These are phyloP conservation scores for Strigamia crassipes DNA, from an alignment of 2,888 invertebrate species.

Conservation along the genomic window DNA sequence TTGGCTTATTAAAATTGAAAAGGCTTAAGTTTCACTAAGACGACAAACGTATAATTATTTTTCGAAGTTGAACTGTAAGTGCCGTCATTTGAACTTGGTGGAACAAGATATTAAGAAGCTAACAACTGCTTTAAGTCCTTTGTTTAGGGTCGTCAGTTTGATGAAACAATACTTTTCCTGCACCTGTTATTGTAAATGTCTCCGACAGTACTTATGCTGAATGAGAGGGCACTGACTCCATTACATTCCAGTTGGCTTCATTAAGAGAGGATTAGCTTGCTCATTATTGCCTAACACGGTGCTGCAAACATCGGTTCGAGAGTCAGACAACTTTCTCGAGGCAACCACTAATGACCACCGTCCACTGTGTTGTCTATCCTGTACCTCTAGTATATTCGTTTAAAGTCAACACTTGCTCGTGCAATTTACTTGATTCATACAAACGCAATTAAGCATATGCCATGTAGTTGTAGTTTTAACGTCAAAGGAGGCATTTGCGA, in stretches of 20 bases:
- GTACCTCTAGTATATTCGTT: neutral
- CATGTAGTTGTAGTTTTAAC: no score
- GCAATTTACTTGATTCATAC: neutral
- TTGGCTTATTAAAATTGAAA: neutral
- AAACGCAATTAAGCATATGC: neutral
- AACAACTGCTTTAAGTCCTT: neutral
- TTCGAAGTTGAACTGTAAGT: neutral
- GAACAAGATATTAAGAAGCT: conserved; percentile 15
- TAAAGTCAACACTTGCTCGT: conserved; percentile 4
- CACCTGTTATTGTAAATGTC: conserved; percentile 16
- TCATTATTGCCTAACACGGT: conserved; percentile 5
- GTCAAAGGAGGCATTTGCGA: no score
- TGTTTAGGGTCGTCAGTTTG: neutral
- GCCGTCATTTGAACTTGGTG: neutral
- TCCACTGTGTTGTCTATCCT: neutral
- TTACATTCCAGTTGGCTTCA: conserved; percentile 34
- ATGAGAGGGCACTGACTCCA: conserved; percentile 31
- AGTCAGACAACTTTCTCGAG: conserved; percentile 18
- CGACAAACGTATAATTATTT: neutral
- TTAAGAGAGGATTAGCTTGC: conserved; percentile 29
- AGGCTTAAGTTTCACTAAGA: neutral
- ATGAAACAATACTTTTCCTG: neutral
- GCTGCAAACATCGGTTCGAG: conserved; percentile 23
- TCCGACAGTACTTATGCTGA: conserved; percentile 1
- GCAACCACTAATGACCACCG: conserved; percentile 31